Conservation (phyloP, 2,888 invertebrate species). For the Portevinia maculata region DNA sequence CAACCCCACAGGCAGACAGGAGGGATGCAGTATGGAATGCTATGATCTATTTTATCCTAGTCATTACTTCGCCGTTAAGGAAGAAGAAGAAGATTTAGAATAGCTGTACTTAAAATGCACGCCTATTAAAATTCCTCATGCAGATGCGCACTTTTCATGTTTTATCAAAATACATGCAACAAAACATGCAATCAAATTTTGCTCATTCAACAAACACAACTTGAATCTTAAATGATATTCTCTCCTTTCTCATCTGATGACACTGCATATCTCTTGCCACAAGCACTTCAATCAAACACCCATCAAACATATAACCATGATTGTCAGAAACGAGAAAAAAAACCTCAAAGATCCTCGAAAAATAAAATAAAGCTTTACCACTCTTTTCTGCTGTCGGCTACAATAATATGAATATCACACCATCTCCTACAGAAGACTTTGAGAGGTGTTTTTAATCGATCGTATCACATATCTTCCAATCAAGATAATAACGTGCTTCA, state of each 20-base stretch:
- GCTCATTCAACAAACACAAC: neutral
- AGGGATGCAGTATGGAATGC: no score
- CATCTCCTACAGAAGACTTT: slow-evolving; percentile 52
- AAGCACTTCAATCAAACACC: slow-evolving; percentile 27
- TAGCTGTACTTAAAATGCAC: no score
- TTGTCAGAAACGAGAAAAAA: slow-evolving; percentile 21
- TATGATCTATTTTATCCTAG: no score
- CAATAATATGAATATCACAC: slow-evolving; percentile 68
- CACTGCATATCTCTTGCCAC: slow-evolving; percentile 43
- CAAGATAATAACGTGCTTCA: slow-evolving; percentile 76
- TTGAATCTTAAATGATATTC: neutral
- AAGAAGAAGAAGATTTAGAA: no score
- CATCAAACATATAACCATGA: slow-evolving; percentile 43
- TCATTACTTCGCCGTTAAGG: no score
- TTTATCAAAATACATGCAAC: no score
- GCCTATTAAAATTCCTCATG: no score
- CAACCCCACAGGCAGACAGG: no score
- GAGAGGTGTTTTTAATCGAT: slow-evolving; percentile 76
- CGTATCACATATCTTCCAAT: slow-evolving; percentile 76
- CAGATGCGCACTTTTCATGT: no score
- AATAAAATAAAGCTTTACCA: neutral
- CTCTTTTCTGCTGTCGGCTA: slow-evolving; percentile 19
- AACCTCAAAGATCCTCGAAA: neutral
- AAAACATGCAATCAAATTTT: no score
- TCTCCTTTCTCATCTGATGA: slow-evolving; percentile 15